Percentiles rank a stretch among this genome's conserved stretches.
Conservation (phyloP, 2,888 invertebrate species). For the Lypha dubia region DNA sequence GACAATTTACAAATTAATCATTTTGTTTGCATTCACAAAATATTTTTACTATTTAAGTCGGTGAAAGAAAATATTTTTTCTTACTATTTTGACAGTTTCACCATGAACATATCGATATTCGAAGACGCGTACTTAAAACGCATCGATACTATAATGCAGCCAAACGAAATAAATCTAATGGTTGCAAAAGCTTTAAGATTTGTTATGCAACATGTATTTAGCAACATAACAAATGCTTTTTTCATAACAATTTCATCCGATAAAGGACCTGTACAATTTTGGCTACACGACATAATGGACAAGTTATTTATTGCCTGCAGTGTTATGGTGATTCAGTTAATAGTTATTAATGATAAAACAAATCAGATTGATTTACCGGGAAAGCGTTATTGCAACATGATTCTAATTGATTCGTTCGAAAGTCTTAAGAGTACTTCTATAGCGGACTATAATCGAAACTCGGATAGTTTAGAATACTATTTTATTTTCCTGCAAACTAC, state of each 20-base stretch:
- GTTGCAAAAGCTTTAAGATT: conserved; percentile 74
- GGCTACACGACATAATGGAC: conserved; percentile 72
- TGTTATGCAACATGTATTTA: conserved; percentile 76
- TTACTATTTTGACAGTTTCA: background rate
- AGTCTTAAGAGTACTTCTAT: conserved; percentile 74
- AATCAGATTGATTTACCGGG: conserved; percentile 10
- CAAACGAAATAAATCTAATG: conserved; percentile 71
- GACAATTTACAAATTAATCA: conserved; percentile 1
- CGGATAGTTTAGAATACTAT: conserved; percentile 78
- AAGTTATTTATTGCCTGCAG: conserved; percentile 73
- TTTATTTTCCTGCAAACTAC: conserved; percentile 78
- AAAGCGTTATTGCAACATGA: conserved; percentile 50
- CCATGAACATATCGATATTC: conserved; percentile 47
- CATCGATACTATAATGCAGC: conserved; percentile 71
- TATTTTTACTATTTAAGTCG: conserved; percentile 29
- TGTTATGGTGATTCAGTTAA: conserved; percentile 74
- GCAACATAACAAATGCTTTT: conserved; percentile 73
- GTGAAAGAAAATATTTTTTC: background rate
- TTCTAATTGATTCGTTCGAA: conserved; percentile 76
- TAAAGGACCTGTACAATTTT: conserved; percentile 1
- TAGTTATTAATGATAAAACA: conserved; percentile 10
- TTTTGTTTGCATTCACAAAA: background rate
- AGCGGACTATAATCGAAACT: conserved; percentile 72
- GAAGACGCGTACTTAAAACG: conserved; percentile 64
- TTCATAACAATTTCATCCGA: conserved; percentile 74